Evolutionary conservation across 2,888 invertebrate species (phyloP).

Genomic region (Tinea trinotella): DNA sequence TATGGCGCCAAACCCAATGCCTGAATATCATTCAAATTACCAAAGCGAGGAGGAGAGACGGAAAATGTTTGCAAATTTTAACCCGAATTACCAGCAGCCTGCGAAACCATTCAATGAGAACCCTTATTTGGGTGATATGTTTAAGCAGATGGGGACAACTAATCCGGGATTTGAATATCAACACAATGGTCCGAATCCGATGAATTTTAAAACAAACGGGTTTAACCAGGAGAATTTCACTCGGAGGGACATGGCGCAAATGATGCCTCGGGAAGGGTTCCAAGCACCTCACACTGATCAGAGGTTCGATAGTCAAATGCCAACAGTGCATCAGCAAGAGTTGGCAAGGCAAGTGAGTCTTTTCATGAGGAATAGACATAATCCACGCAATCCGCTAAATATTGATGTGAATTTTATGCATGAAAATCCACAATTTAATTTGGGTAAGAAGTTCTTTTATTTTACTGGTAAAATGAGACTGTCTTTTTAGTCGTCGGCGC

Average conservation of each 20-base stretch:
- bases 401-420: constrained; percentile 61
- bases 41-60: constrained; percentile 47
- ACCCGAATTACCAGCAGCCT: constrained; percentile 36
- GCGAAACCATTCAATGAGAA: constrained; percentile 39
- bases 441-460: constrained; percentile 38
- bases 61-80: constrained; percentile 38
- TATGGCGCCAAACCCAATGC: constrained; percentile 31
- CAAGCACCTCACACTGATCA: constrained; percentile 30
- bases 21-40: constrained; percentile 41
- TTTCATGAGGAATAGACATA: constrained; percentile 55
- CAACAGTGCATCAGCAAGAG: constrained; percentile 56
- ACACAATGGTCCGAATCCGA: constrained; percentile 34
- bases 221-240: constrained; percentile 41
- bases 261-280: constrained; percentile 40
- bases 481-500: too few species aligned
- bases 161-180: constrained; percentile 40
- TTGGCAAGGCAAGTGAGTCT: constrained; percentile 57
- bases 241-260: constrained; percentile 46
- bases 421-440: constrained; percentile 55
- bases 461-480: too few species aligned
- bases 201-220: constrained; percentile 52
- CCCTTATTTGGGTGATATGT: constrained; percentile 42
- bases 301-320: constrained; percentile 44
- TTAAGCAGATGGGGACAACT: constrained; percentile 38
- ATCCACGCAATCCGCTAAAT: constrained; percentile 54